Percentiles rank a stretch among this genome's conserved stretches.
Conservation (phyloP, 2,888 invertebrate genomes). For the Auanema sp. region DNA sequence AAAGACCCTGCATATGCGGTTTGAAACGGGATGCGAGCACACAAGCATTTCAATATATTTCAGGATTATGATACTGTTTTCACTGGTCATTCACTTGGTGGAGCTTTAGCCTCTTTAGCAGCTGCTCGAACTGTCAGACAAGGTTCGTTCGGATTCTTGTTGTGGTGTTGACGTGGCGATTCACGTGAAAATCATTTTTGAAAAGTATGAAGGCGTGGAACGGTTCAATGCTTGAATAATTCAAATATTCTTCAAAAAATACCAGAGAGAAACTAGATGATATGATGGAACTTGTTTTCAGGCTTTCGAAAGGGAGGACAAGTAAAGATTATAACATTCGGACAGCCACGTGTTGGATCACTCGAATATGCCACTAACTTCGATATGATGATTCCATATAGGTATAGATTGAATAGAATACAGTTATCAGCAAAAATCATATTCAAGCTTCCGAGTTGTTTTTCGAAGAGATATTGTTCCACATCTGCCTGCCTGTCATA, state of each 20-base stretch:
- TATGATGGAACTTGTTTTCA: conserved; percentile 2
- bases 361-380: conserved; percentile 46
- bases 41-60: conserved; percentile 14
- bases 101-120: conserved; percentile 57
- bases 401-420: neutral
- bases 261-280: neutral
- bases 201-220: too few relatives aligned
- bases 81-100: conserved; percentile 61
- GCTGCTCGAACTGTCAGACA: conserved; percentile 53
- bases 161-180: too few relatives aligned
- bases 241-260: neutral
- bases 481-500: conserved; percentile 57
- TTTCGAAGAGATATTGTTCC: conserved; percentile 60
- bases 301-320: conserved; percentile 28
- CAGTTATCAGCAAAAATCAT: neutral
- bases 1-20: conserved; percentile 42
- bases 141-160: too few relatives aligned
- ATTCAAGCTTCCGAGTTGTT: conserved; percentile 49
- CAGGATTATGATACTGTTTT: conserved; percentile 51
- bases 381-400: conserved; percentile 42
- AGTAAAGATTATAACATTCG: conserved; percentile 53
- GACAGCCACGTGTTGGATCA: conserved; percentile 58
- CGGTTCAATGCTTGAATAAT: too few relatives aligned
- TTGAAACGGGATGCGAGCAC: neutral
- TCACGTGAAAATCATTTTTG: too few relatives aligned